A percentile compares a stretch with the other conserved stretches of the same genome.
These are phyloP conservation scores for Machaerirhynchus nigripectus DNA, from an alignment of 2,113 vertebrate species.

Conservation along the genomic window DNA sequence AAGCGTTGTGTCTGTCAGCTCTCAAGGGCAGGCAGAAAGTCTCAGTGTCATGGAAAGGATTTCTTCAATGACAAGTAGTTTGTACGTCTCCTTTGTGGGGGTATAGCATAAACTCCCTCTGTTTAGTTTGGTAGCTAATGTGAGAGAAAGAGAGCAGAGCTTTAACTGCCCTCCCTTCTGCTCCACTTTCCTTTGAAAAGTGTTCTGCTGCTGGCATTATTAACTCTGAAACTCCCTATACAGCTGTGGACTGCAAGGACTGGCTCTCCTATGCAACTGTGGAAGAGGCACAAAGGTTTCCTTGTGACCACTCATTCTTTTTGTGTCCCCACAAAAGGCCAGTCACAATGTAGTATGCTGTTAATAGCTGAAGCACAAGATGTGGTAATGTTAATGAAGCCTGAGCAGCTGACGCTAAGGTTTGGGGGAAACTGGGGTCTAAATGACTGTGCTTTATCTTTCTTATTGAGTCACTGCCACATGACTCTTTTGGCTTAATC, in stretches of 20 bases:
- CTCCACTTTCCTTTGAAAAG: constrained; percentile 63
- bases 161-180: constrained; percentile 61
- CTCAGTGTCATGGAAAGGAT: constrained; percentile 27
- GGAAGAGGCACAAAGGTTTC: constrained; percentile 62
- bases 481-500: constrained; percentile 49
- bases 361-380: constrained; percentile 60
- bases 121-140: constrained; percentile 47
- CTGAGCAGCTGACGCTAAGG: constrained; percentile 56
- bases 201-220: constrained; percentile 53
- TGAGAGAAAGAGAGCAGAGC: constrained; percentile 48
- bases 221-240: constrained; percentile 53
- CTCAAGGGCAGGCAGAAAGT: constrained; percentile 41
- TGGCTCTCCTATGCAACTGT: constrained; percentile 26
- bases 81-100: constrained; percentile 31
- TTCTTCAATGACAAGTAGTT: constrained; percentile 43
- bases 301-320: constrained; percentile 62
- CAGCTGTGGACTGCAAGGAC: constrained; percentile 57
- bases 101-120: constrained; percentile 54
- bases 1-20: background rate
- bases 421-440: constrained; percentile 21
- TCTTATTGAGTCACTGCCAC: constrained; percentile 50
- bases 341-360: constrained; percentile 58
- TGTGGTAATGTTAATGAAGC: constrained; percentile 64
- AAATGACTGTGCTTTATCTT: constrained; percentile 48
- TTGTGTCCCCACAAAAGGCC: constrained; percentile 58